Evolutionary conservation across 2,113 vertebrate genomes (phyloP).

Genomic region (Lagenorhynchus albirostris): DNA sequence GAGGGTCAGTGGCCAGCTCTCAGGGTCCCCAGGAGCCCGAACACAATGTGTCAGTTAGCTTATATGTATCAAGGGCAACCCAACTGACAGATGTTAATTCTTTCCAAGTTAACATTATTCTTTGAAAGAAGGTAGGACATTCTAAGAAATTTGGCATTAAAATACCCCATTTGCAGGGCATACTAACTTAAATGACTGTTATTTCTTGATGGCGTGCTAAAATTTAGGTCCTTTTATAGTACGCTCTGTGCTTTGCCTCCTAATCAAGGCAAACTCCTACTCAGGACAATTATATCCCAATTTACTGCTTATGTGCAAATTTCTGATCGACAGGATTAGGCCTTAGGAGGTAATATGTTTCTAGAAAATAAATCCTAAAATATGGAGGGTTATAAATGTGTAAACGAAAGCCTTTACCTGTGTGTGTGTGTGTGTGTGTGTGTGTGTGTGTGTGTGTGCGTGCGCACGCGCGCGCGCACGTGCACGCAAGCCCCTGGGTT

Average conservation of each 20-base stretch:
- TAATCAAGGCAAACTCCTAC: slow-evolving; percentile 52
- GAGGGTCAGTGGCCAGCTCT: fast-evolving
- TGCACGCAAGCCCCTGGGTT: background rate
- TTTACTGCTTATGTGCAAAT: slow-evolving; percentile 56
- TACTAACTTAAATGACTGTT: slow-evolving; percentile 36
- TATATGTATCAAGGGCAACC: background rate
- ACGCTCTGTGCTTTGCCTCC: background rate
- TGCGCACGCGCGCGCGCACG: fast-evolving
- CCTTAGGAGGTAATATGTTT: slow-evolving; percentile 63
- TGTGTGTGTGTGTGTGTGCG: background rate
- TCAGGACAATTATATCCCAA: slow-evolving; percentile 53
- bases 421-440: no score
- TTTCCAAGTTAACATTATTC: background rate
- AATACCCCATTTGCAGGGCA: background rate
- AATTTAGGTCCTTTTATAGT: slow-evolving; percentile 42
- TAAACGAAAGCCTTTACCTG: background rate
- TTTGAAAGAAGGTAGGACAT: background rate
- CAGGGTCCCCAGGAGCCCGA: background rate
- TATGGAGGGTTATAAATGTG: background rate
- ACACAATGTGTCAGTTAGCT: background rate
- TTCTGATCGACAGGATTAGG: slow-evolving; percentile 52
- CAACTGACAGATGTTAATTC: background rate
- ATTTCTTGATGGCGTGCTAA: slow-evolving; percentile 40
- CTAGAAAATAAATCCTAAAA: slow-evolving; percentile 56
- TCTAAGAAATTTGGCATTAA: background rate